A percentile compares a stretch with the other conserved stretches of the same genome.
Evolutionary conservation across 2,888 invertebrate species (phyloP).

Genomic region (Phoenoteleia sp.): DNA sequence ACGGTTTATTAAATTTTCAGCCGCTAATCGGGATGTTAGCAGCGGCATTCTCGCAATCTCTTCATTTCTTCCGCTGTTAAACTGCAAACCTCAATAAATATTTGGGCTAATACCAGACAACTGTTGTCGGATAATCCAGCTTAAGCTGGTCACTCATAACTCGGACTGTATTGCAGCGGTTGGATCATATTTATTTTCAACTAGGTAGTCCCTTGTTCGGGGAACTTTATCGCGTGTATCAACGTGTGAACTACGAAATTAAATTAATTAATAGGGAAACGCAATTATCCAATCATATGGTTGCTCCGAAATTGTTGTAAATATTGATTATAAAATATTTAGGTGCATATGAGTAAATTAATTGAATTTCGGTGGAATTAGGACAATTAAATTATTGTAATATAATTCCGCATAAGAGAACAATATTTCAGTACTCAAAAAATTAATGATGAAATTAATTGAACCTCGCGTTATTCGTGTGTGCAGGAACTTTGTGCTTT

Average conservation of each 20-base stretch:
- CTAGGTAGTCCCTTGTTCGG: not conserved
- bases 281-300: no score
- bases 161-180: constrained; percentile 7
- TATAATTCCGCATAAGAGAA: no score
- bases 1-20: constrained; percentile 18
- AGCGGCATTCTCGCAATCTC: not conserved
- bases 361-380: no score
- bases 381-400: no score
- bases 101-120: constrained; percentile 34
- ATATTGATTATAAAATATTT: no score
- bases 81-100: constrained; percentile 37
- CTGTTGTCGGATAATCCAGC: constrained; percentile 48
- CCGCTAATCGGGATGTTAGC: not conserved
- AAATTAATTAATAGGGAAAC: not conserved
- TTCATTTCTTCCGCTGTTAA: not conserved
- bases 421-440: no score
- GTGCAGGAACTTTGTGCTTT: no score
- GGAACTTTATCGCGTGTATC: not conserved
- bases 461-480: no score
- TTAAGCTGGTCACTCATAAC: constrained; percentile 48
- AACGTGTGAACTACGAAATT: not conserved
- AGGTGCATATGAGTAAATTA: no score
- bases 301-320: no score
- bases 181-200: constrained; percentile 15
- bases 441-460: no score